Conservation (phyloP, 2,113 vertebrate genomes). For the Charina bottae region DNA sequence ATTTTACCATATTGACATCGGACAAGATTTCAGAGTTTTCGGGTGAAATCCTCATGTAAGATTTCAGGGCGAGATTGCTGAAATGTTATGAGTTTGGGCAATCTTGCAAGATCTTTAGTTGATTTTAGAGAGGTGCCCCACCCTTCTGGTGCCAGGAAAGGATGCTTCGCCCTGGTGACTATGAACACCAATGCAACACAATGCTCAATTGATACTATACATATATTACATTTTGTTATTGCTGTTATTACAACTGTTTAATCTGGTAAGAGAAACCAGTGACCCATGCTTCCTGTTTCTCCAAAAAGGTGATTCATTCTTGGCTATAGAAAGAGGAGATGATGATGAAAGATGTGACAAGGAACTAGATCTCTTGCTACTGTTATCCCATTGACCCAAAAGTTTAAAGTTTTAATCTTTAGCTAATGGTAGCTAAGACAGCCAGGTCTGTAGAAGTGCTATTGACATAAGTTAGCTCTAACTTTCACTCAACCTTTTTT, state of each 20-base stretch:
- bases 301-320: not conserved
- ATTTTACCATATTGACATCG: too few relatives aligned
- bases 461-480: slow-evolving; percentile 67
- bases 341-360: not conserved
- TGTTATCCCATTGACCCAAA: slow-evolving; percentile 7
- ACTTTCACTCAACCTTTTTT: slow-evolving; percentile 60
- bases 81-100: too few relatives aligned
- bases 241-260: not conserved
- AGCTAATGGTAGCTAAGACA: slow-evolving; percentile 50
- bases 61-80: too few relatives aligned
- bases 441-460: slow-evolving; percentile 59
- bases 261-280: not conserved
- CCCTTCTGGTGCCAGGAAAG: too few relatives aligned
- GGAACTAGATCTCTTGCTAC: not conserved
- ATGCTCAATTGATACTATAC: too few relatives aligned
- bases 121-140: too few relatives aligned
- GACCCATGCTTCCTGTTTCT: not conserved
- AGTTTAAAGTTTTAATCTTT: slow-evolving; percentile 36
- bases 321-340: not conserved
- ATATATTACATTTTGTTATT: not conserved
- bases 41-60: too few relatives aligned
- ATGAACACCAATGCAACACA: too few relatives aligned
- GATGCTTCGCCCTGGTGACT: too few relatives aligned
- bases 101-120: too few relatives aligned
- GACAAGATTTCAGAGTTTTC: too few relatives aligned